phyloP scores from a whole-genome alignment of 1,140 invertebrate genomes.

The Heliothis virescens region DNA sequence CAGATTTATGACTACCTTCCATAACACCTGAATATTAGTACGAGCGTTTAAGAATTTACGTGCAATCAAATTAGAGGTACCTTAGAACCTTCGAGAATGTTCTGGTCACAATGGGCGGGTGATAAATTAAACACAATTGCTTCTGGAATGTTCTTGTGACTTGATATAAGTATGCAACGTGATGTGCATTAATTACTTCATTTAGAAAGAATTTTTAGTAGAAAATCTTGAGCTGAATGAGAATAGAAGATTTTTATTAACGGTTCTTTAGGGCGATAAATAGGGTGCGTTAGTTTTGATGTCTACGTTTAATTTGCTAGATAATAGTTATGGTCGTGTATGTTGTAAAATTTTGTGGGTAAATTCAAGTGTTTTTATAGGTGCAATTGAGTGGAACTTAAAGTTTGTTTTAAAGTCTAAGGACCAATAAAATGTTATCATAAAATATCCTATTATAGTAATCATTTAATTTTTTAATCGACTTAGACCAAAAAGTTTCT shows the following conservation, averaged over 20 bases:
- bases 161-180: slow-evolving; percentile 45
- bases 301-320: not conserved
- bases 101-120: slow-evolving; percentile 35
- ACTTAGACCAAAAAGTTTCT: no score
- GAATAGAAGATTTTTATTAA: slow-evolving; percentile 7
- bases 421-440: no score
- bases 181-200: slow-evolving; percentile 41
- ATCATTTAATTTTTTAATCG: no score
- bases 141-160: slow-evolving; percentile 37
- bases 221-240: slow-evolving; percentile 22
- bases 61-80: slow-evolving; percentile 27
- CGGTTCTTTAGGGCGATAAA: not conserved
- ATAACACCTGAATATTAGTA: slow-evolving; percentile 32
- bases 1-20: slow-evolving; percentile 22
- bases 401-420: no score
- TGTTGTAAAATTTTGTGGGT: no score
- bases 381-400: no score
- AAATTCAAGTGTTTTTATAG: no score
- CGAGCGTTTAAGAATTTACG: slow-evolving; percentile 28
- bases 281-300: not conserved
- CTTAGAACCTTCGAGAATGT: not conserved
- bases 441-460: no score
- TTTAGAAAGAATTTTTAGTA: slow-evolving; percentile 29
- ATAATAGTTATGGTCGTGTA: no score
- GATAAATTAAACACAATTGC: slow-evolving; percentile 47